Percentiles rank a stretch among this genome's conserved stretches.
phyloP scores from a whole-genome alignment of 1,140 invertebrate genomes.

The Idris sp. region DNA sequence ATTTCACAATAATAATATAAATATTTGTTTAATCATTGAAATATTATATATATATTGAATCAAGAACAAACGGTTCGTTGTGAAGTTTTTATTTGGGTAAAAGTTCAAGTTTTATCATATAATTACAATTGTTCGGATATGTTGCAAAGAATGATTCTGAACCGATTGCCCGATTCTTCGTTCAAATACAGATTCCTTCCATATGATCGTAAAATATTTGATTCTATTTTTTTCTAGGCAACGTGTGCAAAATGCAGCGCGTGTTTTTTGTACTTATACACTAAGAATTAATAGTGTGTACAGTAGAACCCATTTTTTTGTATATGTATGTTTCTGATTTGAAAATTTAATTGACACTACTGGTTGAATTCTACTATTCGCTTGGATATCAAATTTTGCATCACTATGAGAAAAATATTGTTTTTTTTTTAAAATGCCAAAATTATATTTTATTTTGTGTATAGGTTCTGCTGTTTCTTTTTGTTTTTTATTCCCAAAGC shows the following conservation, averaged over 20 bases:
- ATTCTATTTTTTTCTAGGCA: slow-evolving; percentile 32
- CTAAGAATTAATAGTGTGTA: slow-evolving; percentile 35
- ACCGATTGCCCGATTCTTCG: slow-evolving; percentile 25
- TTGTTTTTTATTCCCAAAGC: slow-evolving; percentile 17
- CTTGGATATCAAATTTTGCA: slow-evolving; percentile 30
- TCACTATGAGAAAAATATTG: slow-evolving; percentile 21
- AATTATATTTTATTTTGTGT: too few species aligned
- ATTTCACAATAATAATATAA: slow-evolving; percentile 28
- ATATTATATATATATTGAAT: slow-evolving; percentile 12
- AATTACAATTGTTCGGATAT: slow-evolving; percentile 27
- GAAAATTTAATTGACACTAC: slow-evolving; percentile 40
- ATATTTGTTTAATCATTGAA: slow-evolving; percentile 4
- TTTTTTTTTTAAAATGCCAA: slow-evolving; percentile 30
- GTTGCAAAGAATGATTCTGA: slow-evolving; percentile 36
- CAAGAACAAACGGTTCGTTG: slow-evolving; percentile 36
- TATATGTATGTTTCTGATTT: slow-evolving; percentile 10
- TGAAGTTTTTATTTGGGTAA: slow-evolving; percentile 10
- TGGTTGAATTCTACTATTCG: slow-evolving; percentile 9
- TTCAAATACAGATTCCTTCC: slow-evolving; percentile 19
- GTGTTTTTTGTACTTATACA: slow-evolving; percentile 48
- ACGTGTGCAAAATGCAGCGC: slow-evolving; percentile 46
- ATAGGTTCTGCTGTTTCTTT: slow-evolving; percentile 27
- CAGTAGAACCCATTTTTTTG: slow-evolving; percentile 26
- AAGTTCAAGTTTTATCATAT: slow-evolving; percentile 2
- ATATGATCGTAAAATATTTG: slow-evolving; percentile 28